These are phyloP conservation scores for Nasonia giraulti DNA, from an alignment of 1,140 invertebrate genomes.

Conservation along the genomic window DNA sequence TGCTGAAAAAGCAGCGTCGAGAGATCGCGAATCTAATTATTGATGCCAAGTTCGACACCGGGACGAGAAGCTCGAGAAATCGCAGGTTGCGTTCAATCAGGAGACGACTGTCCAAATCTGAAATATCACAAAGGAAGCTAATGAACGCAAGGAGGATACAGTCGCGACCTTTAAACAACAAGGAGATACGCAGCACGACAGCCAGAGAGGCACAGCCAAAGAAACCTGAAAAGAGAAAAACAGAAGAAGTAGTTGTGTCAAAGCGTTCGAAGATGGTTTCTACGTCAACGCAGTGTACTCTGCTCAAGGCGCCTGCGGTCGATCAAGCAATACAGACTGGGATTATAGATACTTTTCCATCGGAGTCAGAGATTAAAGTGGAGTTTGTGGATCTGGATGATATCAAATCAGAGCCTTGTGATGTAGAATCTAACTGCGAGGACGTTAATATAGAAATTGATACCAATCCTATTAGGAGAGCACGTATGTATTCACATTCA, in stretches of 20 bases:
- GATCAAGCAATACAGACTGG: slow-evolving; percentile 54
- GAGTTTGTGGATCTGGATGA: slow-evolving; percentile 62
- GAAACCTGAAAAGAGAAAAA: slow-evolving; percentile 33
- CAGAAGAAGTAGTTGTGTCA: neutral
- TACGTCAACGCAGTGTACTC: slow-evolving; percentile 63
- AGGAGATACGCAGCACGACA: slow-evolving; percentile 46
- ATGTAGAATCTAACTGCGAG: slow-evolving; percentile 38
- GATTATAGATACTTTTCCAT: neutral
- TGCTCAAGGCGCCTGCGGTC: slow-evolving; percentile 53
- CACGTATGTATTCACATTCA: neutral
- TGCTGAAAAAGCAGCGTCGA: slow-evolving; percentile 59
- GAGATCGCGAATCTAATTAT: slow-evolving; percentile 67
- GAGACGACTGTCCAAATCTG: slow-evolving; percentile 42
- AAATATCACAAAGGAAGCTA: slow-evolving; percentile 38
- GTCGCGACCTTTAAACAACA: slow-evolving; percentile 38
- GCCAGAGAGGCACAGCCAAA: slow-evolving; percentile 36
- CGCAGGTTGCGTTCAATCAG: slow-evolving; percentile 45
- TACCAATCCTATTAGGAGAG: neutral
- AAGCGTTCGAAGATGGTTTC: slow-evolving; percentile 56
- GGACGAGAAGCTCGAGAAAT: slow-evolving; percentile 59
- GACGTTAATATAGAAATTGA: slow-evolving; percentile 11
- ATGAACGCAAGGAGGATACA: slow-evolving; percentile 36
- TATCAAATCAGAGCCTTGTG: slow-evolving; percentile 57
- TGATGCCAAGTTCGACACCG: slow-evolving; percentile 65
- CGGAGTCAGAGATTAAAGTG: slow-evolving; percentile 55